Base-by-base conservation (phyloP, 1,140 invertebrate genomes). In the Ylistrum balloti region DNA sequence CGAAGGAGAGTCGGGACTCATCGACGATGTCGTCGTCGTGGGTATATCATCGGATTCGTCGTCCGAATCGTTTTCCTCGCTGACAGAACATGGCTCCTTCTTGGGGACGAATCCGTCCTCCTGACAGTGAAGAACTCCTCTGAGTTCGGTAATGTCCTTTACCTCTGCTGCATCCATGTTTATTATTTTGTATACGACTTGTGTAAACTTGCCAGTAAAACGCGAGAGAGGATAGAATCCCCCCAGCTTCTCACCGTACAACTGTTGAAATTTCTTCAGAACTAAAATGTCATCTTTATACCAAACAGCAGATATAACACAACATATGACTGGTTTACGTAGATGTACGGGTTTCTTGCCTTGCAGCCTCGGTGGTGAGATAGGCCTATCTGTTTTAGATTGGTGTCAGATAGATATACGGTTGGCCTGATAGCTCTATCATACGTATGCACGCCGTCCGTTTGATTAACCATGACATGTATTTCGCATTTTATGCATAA, bases 11-110 rank as follows among this genome's bases (percentile, higher is more conserved):
- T 90, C 90, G 38, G 91, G 91, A 74, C 86, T 86, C 32, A 86
- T 56, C 11, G 89, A 88, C 85, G 74, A 86, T 22, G 85, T 89
- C 32, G 91, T 90, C 17, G 91, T 90, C 11, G 91, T 90, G n/a
- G 91, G 89, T 34, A 38, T 85, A 22, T 91, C 91, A 17, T 89
- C 89, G 32, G 89, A 89, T 33, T 90, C 89, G 89, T 90, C 89
- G 38, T 87, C 86, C 28, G 89, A 87, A 33, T 45, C 41, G 45
- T 74, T 90, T 28, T 91, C 91, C 86, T 90, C 89, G 33, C 86
- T 87, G 35, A 86, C 89, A n/a, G 45, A 11, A 33, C 87, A 87
- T 48, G 91, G 91, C 88, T 91, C 91, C 22, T 86, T 20, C 88
- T 91, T 91, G 17, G 91, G 91, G 56, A 90, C 89, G 33, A 88